Evolutionary conservation across 2,113 vertebrate species (phyloP).

Genomic region (Phodopus roborovskii): DNA sequence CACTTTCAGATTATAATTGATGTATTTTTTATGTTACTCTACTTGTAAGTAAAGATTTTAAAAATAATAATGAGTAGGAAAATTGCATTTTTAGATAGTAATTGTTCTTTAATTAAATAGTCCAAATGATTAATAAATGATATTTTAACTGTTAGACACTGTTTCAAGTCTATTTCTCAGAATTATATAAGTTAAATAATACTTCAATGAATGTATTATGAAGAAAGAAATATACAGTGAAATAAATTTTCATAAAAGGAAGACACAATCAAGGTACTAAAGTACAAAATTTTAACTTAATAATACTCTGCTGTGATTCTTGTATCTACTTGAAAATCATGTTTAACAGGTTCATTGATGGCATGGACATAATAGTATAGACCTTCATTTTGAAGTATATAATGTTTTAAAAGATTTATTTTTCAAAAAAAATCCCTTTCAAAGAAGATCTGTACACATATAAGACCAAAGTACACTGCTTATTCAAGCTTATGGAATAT

Average conservation of each 20-base stretch:
- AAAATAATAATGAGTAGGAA: neutral
- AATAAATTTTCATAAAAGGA: neutral
- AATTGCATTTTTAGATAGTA: neutral
- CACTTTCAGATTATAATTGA: neutral
- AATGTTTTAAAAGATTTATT: neutral
- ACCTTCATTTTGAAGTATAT: neutral
- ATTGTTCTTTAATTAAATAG: neutral
- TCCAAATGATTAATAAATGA: neutral
- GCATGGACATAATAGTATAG: neutral
- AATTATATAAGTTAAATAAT: neutral
- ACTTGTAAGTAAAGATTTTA: neutral
- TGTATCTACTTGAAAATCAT: neutral
- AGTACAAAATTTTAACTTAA: neutral
- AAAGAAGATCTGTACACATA: constrained; percentile 13
- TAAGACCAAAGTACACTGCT: neutral
- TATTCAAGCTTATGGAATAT: neutral
- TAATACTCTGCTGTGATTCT: neutral
- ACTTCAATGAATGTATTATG: neutral
- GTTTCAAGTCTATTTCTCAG: neutral
- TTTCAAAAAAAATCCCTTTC: neutral
- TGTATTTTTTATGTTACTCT: neutral
- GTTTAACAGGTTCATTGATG: neutral
- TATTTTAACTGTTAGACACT: neutral
- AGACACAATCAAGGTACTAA: neutral
- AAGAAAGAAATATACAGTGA: neutral